Evolutionary conservation across 2,113 vertebrate species (phyloP).

Genomic region (Mus pahari): DNA sequence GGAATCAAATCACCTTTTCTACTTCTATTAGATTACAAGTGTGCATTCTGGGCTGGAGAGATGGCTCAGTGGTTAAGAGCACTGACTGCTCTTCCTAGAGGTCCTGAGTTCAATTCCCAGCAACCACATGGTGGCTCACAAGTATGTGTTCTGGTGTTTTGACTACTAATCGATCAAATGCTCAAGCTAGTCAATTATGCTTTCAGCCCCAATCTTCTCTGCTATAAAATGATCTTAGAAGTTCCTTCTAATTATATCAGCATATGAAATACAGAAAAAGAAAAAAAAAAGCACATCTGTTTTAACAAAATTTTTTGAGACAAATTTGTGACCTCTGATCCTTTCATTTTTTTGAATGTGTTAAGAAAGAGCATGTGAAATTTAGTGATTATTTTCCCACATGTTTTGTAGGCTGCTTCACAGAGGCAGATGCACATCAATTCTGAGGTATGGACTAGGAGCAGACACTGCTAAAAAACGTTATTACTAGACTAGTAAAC

Average conservation of each 20-base stretch:
- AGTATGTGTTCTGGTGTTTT: background rate
- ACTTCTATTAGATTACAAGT: background rate
- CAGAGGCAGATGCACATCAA: slow-evolving; percentile 28
- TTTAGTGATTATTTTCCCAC: background rate
- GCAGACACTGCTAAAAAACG: background rate
- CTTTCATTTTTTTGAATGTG: background rate
- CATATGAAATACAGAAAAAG: background rate
- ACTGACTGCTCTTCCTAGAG: too few species aligned
- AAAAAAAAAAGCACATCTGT: background rate
- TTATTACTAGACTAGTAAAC: slow-evolving; percentile 48
- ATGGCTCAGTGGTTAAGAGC: too few species aligned
- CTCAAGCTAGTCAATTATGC: background rate
- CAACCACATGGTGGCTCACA: too few species aligned
- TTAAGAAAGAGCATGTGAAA: slow-evolving; percentile 33
- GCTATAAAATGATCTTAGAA: background rate
- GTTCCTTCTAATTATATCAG: background rate
- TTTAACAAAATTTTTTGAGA: background rate
- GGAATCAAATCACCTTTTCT: background rate
- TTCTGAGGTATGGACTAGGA: background rate
- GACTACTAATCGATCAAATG: background rate
- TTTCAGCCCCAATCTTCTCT: background rate
- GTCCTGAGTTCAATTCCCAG: too few species aligned
- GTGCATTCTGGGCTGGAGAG: background rate
- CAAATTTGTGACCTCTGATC: slow-evolving; percentile 35
- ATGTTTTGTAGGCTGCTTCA: slow-evolving; percentile 33